A percentile compares a stretch with the other conserved stretches of the same genome.
phyloP scores from a whole-genome alignment of 2,113 vertebrate species.

The Pungitius pungitius region DNA sequence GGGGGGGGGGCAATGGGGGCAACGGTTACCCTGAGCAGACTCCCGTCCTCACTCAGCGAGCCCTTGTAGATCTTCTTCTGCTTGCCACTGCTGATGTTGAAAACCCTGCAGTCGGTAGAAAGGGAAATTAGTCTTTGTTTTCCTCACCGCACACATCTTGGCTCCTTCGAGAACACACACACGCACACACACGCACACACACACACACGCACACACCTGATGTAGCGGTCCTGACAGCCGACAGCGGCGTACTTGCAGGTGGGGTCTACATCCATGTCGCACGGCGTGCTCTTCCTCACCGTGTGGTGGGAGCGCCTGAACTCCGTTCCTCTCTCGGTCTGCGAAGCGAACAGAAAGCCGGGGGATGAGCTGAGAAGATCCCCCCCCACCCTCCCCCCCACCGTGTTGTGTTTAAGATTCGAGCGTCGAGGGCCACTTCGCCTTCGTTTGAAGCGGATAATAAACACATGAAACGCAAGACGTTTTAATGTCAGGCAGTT shows the following conservation, averaged over 20 bases:
- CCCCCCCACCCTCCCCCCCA: too few species aligned
- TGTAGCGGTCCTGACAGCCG: slow-evolving; percentile 94
- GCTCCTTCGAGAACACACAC: neutral
- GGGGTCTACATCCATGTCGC: slow-evolving; percentile 94
- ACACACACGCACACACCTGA: slow-evolving; percentile 79
- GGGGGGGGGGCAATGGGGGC: neutral
- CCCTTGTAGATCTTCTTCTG: slow-evolving; percentile 97
- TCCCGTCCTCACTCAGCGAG: slow-evolving; percentile 93
- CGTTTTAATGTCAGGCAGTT: neutral
- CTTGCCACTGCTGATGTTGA: slow-evolving; percentile 96
- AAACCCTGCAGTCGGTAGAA: slow-evolving; percentile 83
- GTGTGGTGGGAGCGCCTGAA: slow-evolving; percentile 93
- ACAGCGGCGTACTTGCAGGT: slow-evolving; percentile 93
- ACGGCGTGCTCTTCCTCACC: slow-evolving; percentile 92
- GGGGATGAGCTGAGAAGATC: neutral
- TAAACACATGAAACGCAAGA: neutral
- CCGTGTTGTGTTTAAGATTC: too few species aligned
- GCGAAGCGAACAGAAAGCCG: slow-evolving; percentile 3
- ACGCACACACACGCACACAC: neutral
- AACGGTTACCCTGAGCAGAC: slow-evolving; percentile 88
- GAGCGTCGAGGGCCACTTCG: too few species aligned
- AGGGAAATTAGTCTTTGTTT: neutral
- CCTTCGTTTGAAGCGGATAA: neutral
- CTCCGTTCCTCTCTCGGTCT: slow-evolving; percentile 87
- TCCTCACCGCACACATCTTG: neutral